Conservation (phyloP, 2,888 invertebrate genomes). For the Vannuccia rotundouncinata region DNA sequence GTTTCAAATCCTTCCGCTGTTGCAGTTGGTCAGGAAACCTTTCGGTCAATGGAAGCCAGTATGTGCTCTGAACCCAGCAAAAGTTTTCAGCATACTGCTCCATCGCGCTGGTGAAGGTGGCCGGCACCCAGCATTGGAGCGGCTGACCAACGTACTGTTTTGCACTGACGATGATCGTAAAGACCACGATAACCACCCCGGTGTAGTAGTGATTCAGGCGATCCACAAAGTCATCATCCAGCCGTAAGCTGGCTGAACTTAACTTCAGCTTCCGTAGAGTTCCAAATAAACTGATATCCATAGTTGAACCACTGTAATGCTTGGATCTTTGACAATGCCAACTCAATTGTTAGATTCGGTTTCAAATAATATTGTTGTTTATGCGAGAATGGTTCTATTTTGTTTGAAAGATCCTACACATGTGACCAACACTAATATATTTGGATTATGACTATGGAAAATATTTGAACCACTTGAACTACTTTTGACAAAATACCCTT, state of each 20-base stretch:
- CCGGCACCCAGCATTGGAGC: constrained; percentile 71
- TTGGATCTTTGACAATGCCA: no score
- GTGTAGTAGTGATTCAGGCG: constrained; percentile 55
- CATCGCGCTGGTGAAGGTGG: constrained; percentile 59
- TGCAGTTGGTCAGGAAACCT: constrained; percentile 46
- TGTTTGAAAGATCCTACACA: no score
- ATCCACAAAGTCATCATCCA: constrained; percentile 55
- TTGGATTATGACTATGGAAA: no score
- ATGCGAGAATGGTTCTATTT: no score
- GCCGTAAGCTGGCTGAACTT: constrained; percentile 46
- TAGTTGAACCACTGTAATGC: no score
- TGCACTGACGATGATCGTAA: constrained; percentile 54
- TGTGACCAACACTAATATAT: no score
- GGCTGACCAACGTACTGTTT: constrained; percentile 65
- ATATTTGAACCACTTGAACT: no score
- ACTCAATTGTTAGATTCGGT: no score
- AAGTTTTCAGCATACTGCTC: constrained; percentile 60
- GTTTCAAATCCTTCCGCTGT: constrained; percentile 40
- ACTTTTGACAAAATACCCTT: no score
- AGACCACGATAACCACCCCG: constrained; percentile 53
- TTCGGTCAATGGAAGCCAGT: constrained; percentile 58
- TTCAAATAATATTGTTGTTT: no score
- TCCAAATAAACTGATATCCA: constrained; percentile 36
- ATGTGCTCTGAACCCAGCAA: constrained; percentile 60
- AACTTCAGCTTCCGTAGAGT: constrained; percentile 31